These are phyloP conservation scores for Harpagus bidentatus DNA, from an alignment of 2,113 vertebrate species.

Conservation along the genomic window DNA sequence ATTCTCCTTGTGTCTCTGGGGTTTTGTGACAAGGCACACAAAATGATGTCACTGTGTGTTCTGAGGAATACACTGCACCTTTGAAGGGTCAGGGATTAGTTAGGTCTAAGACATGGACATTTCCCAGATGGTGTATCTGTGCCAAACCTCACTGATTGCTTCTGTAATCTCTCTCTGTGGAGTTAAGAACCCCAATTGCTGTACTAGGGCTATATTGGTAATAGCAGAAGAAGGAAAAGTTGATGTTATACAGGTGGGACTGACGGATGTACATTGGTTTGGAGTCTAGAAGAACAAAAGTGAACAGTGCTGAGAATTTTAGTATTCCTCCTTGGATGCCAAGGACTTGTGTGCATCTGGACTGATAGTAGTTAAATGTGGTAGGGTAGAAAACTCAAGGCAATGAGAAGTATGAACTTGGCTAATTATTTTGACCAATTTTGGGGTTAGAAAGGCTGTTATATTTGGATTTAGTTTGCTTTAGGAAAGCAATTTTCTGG, in stretches of 20 bases:
- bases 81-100: not conserved
- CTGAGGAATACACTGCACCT: not conserved
- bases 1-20: not conserved
- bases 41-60: not conserved
- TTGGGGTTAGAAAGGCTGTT: not conserved
- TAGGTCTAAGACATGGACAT: not conserved
- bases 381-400: not conserved
- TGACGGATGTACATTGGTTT: not conserved
- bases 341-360: not conserved
- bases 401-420: not conserved
- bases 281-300: not conserved
- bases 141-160: not conserved
- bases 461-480: not conserved
- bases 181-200: not conserved
- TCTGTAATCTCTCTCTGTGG: not conserved
- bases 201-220: not conserved
- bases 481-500: not conserved
- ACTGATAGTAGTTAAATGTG: not conserved
- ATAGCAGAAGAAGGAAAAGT: not conserved
- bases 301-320: not conserved
- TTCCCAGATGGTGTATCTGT: not conserved
- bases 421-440: not conserved
- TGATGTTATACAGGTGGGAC: not conserved
- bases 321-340: not conserved
- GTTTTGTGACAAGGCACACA: not conserved